Evolutionary conservation across 92 coral and sea anemone genomes (phyloP).

Genomic region (Zoanthus sociatus): DNA sequence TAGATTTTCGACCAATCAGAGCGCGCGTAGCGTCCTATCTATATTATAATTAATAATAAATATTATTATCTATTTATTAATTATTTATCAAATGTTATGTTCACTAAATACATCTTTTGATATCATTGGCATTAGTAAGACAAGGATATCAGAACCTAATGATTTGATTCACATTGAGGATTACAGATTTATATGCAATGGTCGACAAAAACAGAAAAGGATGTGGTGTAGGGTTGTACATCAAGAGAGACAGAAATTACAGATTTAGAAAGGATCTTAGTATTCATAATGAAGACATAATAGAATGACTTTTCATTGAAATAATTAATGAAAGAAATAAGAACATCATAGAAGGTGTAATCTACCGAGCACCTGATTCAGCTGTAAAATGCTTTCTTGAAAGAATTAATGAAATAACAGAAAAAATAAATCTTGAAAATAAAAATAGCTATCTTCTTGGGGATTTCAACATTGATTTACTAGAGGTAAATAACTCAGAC

Average conservation of each 20-base stretch:
- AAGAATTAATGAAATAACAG: not conserved
- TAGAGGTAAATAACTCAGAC: not conserved
- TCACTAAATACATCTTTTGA: no score
- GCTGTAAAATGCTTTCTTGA: not conserved
- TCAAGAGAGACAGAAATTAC: not conserved
- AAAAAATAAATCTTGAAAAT: not conserved
- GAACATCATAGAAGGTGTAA: conserved; percentile 38
- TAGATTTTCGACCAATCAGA: no score
- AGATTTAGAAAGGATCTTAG: conserved; percentile 32
- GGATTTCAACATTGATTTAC: conserved; percentile 36
- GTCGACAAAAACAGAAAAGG: conserved; percentile 37
- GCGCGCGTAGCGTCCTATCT: no score
- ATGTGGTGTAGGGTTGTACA: conserved; percentile 41
- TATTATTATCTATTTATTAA: no score
- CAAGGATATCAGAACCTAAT: not conserved
- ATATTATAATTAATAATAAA: no score
- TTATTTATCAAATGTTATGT: no score
- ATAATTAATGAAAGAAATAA: conserved; percentile 3
- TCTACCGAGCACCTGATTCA: conserved; percentile 46
- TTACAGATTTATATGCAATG: not conserved
- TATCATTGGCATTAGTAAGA: no score
- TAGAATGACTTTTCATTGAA: conserved; percentile 58
- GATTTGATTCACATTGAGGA: conserved; percentile 10
- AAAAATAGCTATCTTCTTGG: conserved; percentile 28
- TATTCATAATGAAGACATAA: conserved; percentile 5